Percentiles rank a stretch among this genome's conserved stretches.
These are phyloP conservation scores for Siphlonurus alternatus DNA, from an alignment of 2,888 invertebrate genomes.

Conservation along the genomic window DNA sequence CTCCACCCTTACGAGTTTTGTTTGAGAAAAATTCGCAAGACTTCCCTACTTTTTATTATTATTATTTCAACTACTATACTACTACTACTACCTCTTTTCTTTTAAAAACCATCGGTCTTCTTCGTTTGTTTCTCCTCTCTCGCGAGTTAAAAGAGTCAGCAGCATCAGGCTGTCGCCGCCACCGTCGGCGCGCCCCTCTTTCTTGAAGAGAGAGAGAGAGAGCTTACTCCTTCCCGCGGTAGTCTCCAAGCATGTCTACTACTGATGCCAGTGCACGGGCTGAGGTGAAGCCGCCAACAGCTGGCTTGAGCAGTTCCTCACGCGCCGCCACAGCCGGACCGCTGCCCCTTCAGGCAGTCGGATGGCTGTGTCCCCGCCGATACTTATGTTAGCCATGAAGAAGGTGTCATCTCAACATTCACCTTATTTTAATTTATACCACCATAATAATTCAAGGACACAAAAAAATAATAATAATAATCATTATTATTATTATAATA, in stretches of 20 bases:
- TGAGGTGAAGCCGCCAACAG: not conserved
- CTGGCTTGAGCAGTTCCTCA: not conserved
- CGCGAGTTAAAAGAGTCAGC: too few species aligned
- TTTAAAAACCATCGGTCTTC: too few species aligned
- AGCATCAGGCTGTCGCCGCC: not conserved
- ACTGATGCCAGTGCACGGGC: not conserved
- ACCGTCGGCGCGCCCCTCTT: not conserved
- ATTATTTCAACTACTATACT: too few species aligned
- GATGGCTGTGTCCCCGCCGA: not conserved
- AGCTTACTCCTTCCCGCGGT: not conserved
- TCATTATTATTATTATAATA: not conserved
- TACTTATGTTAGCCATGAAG: not conserved
- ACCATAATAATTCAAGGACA: not conserved
- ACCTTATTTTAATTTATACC: not conserved
- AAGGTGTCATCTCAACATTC: not conserved
- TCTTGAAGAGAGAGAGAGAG: not conserved
- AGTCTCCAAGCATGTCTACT: not conserved
- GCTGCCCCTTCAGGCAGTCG: not conserved
- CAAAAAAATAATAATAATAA: not conserved
- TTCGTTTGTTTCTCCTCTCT: too few species aligned
- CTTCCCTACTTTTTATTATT: too few species aligned
- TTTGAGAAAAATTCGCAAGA: too few species aligned
- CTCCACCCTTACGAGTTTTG: too few species aligned
- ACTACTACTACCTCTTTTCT: too few species aligned
- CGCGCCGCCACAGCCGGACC: not conserved